Base-by-base conservation (phyloP, 1,140 invertebrate species). In the Lethrus apterus region DNA sequence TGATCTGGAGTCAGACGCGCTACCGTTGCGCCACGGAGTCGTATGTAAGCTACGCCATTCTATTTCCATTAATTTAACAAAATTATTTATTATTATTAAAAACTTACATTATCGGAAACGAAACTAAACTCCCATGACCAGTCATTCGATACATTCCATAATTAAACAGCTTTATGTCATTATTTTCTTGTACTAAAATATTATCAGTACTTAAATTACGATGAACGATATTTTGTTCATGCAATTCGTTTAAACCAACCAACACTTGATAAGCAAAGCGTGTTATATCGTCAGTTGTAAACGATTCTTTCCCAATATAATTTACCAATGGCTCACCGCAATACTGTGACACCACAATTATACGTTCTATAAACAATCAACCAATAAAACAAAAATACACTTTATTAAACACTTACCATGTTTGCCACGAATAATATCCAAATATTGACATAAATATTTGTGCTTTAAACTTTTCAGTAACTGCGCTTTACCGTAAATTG, bases 1-100 rank as follows among this genome's bases (percentile, higher is more conserved):
- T 87, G 87, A 89, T 90, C 87, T 90, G 88, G 88, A 90, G 86
- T 90, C 87, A 88, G 86, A 90, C 86, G 87, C 86, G 86, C 87
- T 89, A 90, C 87, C 86, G 82, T 91, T 91, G 87, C 87, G 86
- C 88, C 87, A 91, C 85, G 49, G 50, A 55, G 52, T 55, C 50
- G 26, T 26, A 26, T 26, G n/a, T 26, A 26, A 26, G n/a, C n/a
- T 7, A 26, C 24, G n/a, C 24, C 24, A 26, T 7, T 7, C 24
- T 7, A 26, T 26, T 33, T 7, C 17, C 13, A 33, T 3, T 7
- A 33, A 14, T 33, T 14, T 14, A 13, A 31, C 35, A 0, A 50
- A 43, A 56, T 50, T 46, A 56, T 32, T 45, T 48, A 44, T 13
- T 38, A 4, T 21, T 7, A 26, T 26, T 24, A 36, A 46, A 46